phyloP scores from a whole-genome alignment of 2,113 vertebrate species.

The Lophura nycthemera region DNA sequence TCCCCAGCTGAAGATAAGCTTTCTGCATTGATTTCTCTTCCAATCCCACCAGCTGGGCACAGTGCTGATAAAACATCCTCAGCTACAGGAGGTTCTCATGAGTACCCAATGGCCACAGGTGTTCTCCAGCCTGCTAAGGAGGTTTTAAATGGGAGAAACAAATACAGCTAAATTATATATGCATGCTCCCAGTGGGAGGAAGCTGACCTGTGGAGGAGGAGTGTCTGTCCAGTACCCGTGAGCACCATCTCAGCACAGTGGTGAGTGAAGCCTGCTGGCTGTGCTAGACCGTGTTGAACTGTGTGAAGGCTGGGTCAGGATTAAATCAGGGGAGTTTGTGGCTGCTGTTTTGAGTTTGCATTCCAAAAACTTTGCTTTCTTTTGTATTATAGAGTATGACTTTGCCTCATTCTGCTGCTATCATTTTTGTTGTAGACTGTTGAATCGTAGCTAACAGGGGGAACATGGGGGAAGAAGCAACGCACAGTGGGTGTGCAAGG shows the following conservation, averaged over 20 bases:
- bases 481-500: background rate
- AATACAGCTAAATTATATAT: background rate
- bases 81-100: background rate
- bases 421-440: background rate
- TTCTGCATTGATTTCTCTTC: background rate
- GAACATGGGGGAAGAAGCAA: background rate
- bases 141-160: background rate
- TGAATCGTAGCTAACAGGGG: background rate
- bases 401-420: background rate
- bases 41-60: background rate
- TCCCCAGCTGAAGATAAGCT: background rate
- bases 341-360: background rate
- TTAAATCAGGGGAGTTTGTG: background rate
- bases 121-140: background rate
- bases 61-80: background rate
- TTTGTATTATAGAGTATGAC: background rate
- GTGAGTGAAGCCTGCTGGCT: background rate
- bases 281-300: background rate
- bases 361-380: fast-evolving
- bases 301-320: background rate
- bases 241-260: fast-evolving
- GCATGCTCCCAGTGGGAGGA: fast-evolving
- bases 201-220: fast-evolving
- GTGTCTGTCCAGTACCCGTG: fast-evolving
- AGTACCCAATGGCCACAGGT: background rate